phyloP scores from a whole-genome alignment of 1,140 invertebrate species.

The Pseudomyrmex pallidus region DNA sequence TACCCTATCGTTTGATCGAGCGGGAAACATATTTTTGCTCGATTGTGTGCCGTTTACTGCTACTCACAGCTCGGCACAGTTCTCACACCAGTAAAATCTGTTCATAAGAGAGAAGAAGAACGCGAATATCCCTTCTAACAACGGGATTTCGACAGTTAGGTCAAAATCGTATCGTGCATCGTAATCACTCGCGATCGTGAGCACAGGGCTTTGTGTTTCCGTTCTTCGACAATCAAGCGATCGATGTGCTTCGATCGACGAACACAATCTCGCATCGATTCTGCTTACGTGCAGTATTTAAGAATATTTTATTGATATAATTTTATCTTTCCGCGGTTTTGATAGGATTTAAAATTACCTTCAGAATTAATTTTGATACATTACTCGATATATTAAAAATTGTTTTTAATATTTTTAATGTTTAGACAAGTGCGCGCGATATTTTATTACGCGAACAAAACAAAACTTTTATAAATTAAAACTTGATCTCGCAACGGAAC shows the following conservation, averaged over 20 bases:
- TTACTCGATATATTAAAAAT: too few species aligned
- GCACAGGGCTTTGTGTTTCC: background rate
- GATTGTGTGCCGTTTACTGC: slow-evolving; percentile 6
- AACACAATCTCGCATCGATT: too few species aligned
- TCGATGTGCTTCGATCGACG: too few species aligned
- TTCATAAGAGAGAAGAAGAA: background rate
- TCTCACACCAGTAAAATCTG: background rate
- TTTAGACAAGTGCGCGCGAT: background rate
- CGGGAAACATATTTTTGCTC: background rate
- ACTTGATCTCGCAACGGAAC: background rate
- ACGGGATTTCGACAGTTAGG: slow-evolving; percentile 14
- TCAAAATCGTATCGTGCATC: slow-evolving; percentile 17
- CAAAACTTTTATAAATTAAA: background rate
- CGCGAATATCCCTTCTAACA: background rate
- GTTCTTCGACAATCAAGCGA: background rate
- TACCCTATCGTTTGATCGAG: slow-evolving; percentile 6
- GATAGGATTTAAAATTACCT: background rate
- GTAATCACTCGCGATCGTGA: slow-evolving; percentile 7
- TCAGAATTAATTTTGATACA: background rate
- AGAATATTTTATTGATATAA: too few species aligned
- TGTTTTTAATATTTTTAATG: background rate
- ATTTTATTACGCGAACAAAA: background rate
- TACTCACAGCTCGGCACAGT: slow-evolving; percentile 28
- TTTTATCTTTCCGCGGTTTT: too few species aligned
- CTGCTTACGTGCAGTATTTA: too few species aligned